Evolutionary conservation across 2,888 invertebrate species (phyloP).

Genomic region (Synergus umbraculus): DNA sequence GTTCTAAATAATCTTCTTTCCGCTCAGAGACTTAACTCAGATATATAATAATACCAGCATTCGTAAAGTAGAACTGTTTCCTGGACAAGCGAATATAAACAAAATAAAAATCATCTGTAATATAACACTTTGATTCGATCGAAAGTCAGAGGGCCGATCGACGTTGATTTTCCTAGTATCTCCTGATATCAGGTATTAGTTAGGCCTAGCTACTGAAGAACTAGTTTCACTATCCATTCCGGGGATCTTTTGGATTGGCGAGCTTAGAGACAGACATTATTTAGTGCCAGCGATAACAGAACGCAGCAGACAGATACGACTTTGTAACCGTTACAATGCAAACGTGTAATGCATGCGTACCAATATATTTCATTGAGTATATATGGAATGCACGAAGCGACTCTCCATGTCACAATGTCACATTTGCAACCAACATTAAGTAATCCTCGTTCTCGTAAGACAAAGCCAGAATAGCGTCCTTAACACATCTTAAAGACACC

Average conservation of each 20-base stretch:
- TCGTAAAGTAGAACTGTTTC: not conserved
- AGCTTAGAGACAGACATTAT: constrained; percentile 61
- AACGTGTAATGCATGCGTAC: not conserved
- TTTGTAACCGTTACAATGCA: constrained; percentile 23
- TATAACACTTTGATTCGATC: constrained; percentile 35
- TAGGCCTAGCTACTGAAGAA: constrained; percentile 59
- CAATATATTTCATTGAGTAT: constrained; percentile 32
- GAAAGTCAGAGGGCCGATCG: not conserved
- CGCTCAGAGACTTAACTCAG: not conserved
- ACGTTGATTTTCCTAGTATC: not conserved
- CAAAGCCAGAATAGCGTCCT: constrained; percentile 16
- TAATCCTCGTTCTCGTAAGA: constrained; percentile 2
- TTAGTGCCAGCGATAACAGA: constrained; percentile 51
- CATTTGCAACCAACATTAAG: constrained; percentile 12
- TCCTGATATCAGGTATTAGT: not conserved
- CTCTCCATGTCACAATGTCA: not conserved
- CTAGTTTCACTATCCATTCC: constrained; percentile 65
- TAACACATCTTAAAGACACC: constrained; percentile 19
- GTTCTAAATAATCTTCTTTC: no score
- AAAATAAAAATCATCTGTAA: not conserved
- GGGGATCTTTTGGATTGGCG: constrained; percentile 63
- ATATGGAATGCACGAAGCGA: constrained; percentile 10
- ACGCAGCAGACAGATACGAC: constrained; percentile 17
- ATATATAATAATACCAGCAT: constrained; percentile 9
- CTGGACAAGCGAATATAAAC: not conserved